These are phyloP conservation scores for Hypocryptadius cinnamomeus DNA, from an alignment of 2,113 vertebrate species.

Conservation along the genomic window DNA sequence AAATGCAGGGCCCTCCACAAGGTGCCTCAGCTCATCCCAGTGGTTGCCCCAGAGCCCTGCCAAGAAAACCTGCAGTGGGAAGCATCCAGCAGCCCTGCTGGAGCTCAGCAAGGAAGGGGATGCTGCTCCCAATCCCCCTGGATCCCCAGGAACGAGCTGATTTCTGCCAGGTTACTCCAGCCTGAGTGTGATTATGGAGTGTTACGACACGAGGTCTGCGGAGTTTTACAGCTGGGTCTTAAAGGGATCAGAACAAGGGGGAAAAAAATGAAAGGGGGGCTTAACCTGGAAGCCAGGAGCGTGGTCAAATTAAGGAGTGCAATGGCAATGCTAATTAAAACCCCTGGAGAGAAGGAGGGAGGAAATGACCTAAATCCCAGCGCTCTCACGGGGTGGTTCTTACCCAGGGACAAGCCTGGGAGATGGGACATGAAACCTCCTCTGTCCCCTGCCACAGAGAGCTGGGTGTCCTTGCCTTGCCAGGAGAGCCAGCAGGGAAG, in stretches of 20 bases:
- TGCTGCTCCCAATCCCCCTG: not conserved
- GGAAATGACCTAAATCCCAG: not conserved
- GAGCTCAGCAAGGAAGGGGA: not conserved
- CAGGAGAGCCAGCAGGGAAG: not conserved
- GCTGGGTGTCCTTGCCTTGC: not conserved
- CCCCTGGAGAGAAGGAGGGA: not conserved
- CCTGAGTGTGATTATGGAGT: constrained; percentile 28
- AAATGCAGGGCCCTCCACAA: not conserved
- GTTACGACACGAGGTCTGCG: not conserved
- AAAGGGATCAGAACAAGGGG: not conserved
- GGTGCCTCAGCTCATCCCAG: not conserved
- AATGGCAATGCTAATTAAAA: not conserved
- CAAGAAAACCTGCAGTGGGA: not conserved
- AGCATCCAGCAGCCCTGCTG: not conserved
- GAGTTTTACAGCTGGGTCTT: constrained; percentile 2
- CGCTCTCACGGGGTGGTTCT: rapidly evolving
- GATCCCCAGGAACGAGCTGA: not conserved
- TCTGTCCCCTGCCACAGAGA: not conserved
- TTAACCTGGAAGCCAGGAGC: not conserved
- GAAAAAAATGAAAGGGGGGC: not conserved
- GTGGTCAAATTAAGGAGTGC: not conserved
- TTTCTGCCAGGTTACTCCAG: not conserved
- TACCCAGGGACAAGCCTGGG: not conserved
- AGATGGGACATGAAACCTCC: not conserved
- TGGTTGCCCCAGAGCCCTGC: not conserved